Evolutionary conservation across 2,797 vertebrate genomes (phyloP), one percentile per base, ranked within the genome.

Genomic region (Bradypus variegatus): DNA sequence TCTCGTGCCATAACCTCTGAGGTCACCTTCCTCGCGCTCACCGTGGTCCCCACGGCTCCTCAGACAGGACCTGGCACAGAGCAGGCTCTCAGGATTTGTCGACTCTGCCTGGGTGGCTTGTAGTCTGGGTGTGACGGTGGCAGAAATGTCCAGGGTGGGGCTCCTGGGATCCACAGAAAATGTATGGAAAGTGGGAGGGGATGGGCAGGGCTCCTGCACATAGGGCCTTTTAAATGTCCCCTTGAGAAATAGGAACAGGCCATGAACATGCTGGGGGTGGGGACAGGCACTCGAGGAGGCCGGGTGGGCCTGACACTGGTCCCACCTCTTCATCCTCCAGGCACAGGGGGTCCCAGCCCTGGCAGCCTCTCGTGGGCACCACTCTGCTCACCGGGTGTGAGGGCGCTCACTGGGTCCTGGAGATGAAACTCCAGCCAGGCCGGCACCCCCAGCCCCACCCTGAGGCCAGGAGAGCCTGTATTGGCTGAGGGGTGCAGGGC

Each of bases 31-130:
- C 29, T 2, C 80, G 19, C 3, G 0, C 6, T 2, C 36, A 12
- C 27, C 13, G 3, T 11, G 1, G 14, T 15, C 21, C 77, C 83
- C 58, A 5, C 8, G 3, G 33, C 41, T 25, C 15, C 14, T 7
- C 10, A 70, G 19, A 31, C 64, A 18, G 29, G 0, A 18, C 38
- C 48, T 5, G 13, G 25, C 12, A 3, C 60, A 21, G 73, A n/a
- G 19, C 29, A 7, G 14, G 64, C 1, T 0, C 41, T 12, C 58
- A 2, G 45, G 8, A 45, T 41, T 58, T 58, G 11, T 27, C 53
- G 2, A 0, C 53, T 2, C 1, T 1, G 23, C 55, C 13, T 14
- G 1, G 62, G 45, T 1, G 14, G 23, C 31, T 3, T 0, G 45
- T 55, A 55, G 21, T 29, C 36, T 48, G 58, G 78, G n/a, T 11